These are phyloP conservation scores for Crepidodera aurea DNA, from an alignment of 2,888 invertebrate species.

Conservation along the genomic window DNA sequence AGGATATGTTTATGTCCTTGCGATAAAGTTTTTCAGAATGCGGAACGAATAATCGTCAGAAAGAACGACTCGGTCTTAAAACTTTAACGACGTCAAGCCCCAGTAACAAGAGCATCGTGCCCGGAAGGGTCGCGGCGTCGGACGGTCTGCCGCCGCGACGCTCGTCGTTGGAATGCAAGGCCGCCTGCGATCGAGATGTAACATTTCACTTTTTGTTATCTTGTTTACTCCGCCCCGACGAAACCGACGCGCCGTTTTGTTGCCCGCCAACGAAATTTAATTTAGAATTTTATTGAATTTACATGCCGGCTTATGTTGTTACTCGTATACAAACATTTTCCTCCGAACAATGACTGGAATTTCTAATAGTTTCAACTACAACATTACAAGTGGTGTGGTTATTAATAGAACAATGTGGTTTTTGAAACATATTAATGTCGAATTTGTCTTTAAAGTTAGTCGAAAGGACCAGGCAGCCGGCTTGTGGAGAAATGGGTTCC, in stretches of 20 bases:
- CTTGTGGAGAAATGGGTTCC: no score
- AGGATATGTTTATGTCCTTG: no score
- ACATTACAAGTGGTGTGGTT: no score
- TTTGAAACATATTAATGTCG: no score
- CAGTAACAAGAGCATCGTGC: no score
- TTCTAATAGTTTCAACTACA: background rate
- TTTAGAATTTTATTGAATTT: conserved; percentile 40
- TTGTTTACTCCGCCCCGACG: conserved; percentile 3
- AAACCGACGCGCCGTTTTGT: conserved; percentile 25
- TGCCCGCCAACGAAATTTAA: conserved; percentile 38
- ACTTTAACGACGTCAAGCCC: no score
- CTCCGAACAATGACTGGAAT: background rate
- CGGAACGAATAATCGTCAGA: no score
- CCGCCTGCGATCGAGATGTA: conserved; percentile 3
- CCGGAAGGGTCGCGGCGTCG: background rate
- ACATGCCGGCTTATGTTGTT: conserved; percentile 19
- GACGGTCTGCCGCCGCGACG: conserved; percentile 1
- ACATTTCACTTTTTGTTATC: conserved; percentile 14
- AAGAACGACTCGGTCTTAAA: no score
- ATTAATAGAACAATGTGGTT: no score
- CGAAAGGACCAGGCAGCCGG: no score
- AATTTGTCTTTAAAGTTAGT: no score
- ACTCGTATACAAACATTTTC: background rate
- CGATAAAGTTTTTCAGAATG: background rate
- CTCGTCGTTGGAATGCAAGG: conserved; percentile 3